Evolutionary conservation across 2,113 vertebrate genomes (phyloP).

Genomic region (Tursiops truncatus): DNA sequence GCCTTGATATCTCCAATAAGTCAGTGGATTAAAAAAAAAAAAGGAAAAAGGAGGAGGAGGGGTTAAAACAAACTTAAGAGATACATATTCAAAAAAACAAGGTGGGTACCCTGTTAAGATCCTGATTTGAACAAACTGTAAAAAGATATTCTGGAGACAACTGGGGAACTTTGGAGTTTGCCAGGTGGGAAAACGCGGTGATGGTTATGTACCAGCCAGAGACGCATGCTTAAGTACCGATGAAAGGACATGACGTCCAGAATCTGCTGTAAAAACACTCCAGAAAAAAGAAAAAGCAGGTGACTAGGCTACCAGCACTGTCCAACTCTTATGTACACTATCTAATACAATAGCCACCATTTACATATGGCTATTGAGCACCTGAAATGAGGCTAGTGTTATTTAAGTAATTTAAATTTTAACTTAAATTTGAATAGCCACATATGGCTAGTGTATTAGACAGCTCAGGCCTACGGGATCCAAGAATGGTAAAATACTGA

Average conservation of each 20-base stretch:
- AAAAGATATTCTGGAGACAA: background rate
- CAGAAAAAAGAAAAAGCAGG: background rate
- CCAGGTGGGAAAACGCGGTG: background rate
- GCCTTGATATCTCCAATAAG: background rate
- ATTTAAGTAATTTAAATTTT: background rate
- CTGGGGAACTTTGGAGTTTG: background rate
- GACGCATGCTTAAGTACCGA: background rate
- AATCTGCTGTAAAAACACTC: background rate
- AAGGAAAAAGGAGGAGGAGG: background rate
- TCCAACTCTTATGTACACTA: background rate
- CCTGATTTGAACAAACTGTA: background rate
- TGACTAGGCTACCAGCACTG: background rate
- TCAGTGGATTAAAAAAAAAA: background rate
- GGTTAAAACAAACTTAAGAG: background rate
- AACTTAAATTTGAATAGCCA: background rate
- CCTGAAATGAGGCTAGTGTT: background rate
- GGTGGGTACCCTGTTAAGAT: background rate
- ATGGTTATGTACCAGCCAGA: background rate
- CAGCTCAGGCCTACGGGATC: background rate
- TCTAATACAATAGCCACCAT: background rate
- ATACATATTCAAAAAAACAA: background rate
- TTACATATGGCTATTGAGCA: background rate
- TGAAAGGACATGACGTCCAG: background rate
- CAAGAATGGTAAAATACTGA: background rate
- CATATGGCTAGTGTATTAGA: background rate